phyloP scores from a whole-genome alignment of 2,888 invertebrate genomes.

The Eupithecia tripunctaria region DNA sequence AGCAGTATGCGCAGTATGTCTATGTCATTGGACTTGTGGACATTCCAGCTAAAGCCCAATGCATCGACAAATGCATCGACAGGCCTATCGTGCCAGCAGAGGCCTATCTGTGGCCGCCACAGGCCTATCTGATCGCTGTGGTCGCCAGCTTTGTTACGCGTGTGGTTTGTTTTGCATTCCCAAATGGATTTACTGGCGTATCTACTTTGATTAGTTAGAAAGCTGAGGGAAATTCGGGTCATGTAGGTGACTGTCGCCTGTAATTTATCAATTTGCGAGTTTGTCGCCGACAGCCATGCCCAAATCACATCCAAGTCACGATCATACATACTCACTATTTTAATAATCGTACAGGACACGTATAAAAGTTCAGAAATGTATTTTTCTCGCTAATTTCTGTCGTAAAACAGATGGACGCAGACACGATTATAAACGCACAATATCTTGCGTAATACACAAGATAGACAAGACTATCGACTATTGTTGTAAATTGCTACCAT shows the following conservation, averaged over 20 bases:
- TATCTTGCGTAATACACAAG: background rate
- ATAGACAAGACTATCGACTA: background rate
- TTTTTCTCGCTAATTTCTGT: background rate
- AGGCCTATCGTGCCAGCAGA: slow-evolving; percentile 11
- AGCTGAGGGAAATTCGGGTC: slow-evolving; percentile 8
- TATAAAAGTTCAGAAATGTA: background rate
- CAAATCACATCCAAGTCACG: background rate
- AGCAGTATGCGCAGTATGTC: slow-evolving; percentile 6
- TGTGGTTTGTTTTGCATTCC: slow-evolving; percentile 19
- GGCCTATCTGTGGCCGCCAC: slow-evolving; percentile 7
- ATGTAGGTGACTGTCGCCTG: background rate
- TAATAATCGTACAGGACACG: background rate
- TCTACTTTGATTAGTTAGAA: slow-evolving; percentile 15
- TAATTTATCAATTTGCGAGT: slow-evolving; percentile 1
- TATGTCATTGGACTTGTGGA: slow-evolving; percentile 7
- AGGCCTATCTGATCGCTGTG: slow-evolving; percentile 17
- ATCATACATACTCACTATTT: background rate
- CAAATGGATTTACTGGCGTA: slow-evolving; percentile 11
- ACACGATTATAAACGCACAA: too few species aligned
- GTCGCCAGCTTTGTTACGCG: slow-evolving; percentile 18
- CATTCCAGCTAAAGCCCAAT: slow-evolving; percentile 18
- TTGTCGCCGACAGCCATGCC: background rate
- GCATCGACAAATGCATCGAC: slow-evolving; percentile 15
- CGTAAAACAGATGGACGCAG: background rate
- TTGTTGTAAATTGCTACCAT: too few species aligned